These are phyloP conservation scores for Meloidogyne chitwoodi DNA, from an alignment of 1,140 invertebrate genomes.

Conservation along the genomic window DNA sequence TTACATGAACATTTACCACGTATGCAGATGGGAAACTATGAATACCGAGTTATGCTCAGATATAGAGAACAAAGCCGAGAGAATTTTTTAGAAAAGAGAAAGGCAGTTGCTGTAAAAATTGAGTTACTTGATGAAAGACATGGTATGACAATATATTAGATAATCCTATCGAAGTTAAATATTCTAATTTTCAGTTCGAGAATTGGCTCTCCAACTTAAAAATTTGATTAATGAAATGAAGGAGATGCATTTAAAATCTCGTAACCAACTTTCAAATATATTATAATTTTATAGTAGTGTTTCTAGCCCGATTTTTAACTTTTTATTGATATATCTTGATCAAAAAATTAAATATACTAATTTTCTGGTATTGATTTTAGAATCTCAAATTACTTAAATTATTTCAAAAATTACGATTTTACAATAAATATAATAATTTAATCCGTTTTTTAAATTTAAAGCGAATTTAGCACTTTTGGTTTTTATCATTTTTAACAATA, in stretches of 20 bases:
- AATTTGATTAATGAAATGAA: slow-evolving; percentile 28
- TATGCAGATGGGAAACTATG: slow-evolving; percentile 97
- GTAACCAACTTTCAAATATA: neutral
- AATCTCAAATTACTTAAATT: neutral
- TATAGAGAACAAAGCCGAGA: slow-evolving; percentile 87
- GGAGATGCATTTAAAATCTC: neutral
- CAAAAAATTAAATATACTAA: no score
- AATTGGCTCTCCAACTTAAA: slow-evolving; percentile 38
- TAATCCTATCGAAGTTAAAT: neutral
- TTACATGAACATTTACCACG: slow-evolving; percentile 85
- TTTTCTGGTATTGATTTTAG: neutral
- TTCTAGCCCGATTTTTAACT: neutral
- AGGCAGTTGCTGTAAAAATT: slow-evolving; percentile 91
- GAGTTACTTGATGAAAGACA: slow-evolving; percentile 96
- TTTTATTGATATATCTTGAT: no score
- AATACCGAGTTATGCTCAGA: slow-evolving; percentile 85
- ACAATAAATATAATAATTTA: neutral
- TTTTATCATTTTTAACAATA: neutral
- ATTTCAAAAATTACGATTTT: neutral
- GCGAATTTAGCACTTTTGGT: neutral
- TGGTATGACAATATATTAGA: slow-evolving; percentile 56
- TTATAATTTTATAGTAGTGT: neutral
- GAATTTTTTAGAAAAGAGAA: slow-evolving; percentile 83
- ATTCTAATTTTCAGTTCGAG: slow-evolving; percentile 37
- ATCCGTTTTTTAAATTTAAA: neutral